Evolutionary conservation across 2,888 invertebrate genomes (phyloP).

Genomic region (Zootermopsis nevadensis): DNA sequence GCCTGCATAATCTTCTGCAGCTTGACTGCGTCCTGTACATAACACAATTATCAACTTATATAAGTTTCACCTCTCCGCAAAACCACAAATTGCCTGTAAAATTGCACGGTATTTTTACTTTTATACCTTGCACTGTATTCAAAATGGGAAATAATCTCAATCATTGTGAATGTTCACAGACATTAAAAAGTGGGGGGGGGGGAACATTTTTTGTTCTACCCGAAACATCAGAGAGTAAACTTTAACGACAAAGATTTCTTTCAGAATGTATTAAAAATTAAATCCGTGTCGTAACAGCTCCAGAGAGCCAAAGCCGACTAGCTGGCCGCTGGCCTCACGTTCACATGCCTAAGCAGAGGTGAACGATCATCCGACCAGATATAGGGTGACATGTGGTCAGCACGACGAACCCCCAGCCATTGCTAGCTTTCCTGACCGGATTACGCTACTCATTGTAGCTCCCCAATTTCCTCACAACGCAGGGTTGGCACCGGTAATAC

Average conservation of each 20-base stretch:
- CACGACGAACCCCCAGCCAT: too few species aligned
- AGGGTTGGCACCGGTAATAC: too few species aligned
- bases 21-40: conserved; percentile 79
- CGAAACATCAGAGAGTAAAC: conserved; percentile 13
- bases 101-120: not conserved
- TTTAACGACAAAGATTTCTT: not conserved
- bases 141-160: not conserved
- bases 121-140: not conserved
- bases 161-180: not conserved
- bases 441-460: too few species aligned
- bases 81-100: not conserved
- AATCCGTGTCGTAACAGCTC: too few species aligned
- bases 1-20: conserved; percentile 86
- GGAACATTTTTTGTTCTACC: not conserved
- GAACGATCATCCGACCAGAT: too few species aligned
- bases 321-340: too few species aligned
- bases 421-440: too few species aligned
- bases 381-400: too few species aligned
- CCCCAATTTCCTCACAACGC: too few species aligned
- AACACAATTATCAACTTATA: conserved; percentile 50
- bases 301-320: too few species aligned
- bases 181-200: not conserved
- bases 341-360: too few species aligned
- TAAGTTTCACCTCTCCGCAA: not conserved
- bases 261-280: too few species aligned